Base-by-base conservation (phyloP, 2,888 invertebrate genomes). In the Drosophila neutralis region DNA sequence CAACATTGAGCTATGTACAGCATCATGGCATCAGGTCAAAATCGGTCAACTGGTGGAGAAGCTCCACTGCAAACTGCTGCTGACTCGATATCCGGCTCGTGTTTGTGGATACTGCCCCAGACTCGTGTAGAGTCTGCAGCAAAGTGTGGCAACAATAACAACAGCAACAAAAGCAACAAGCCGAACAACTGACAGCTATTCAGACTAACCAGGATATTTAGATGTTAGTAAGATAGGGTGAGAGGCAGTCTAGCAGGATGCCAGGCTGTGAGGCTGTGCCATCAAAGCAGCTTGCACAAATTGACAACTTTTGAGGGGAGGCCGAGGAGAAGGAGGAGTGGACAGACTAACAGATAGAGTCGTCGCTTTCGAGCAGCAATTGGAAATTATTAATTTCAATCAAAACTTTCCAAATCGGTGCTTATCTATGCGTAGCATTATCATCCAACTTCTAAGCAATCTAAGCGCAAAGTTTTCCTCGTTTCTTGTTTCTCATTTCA, bases 331-430 rank as follows among this genome's bases (percentile, higher is more conserved):
- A 15, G 33, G 49, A n/a, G 45, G 2, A 27, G 54, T 21, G 24
- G 58, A 40, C 40, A 31, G 18, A 24, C 36, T 13, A 49, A 38
- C 35, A 45, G 33, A 72, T 31, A 59, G 65, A 66, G 45, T 42
- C 68, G 52, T 65, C 38, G 38, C 27, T 13, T 74, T 78, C 56
- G 65, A 80, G 68, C 70, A 69, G 72, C 82, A 86, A 86, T 86
- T 86, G 87, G 74, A 86, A 87, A 86, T 85, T 86, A 86, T 86
- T 84, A 86, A 87, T 86, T 86, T 86, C 87, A 86, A 86, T 87
- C 85, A 86, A 86, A 86, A 85, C 78, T 85, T 85, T 87, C 62
- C 65, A 83, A 83, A 73, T 80, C 64, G 73, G 75, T 80, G 83
- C 85, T 83, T 83, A 83, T 85, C 82, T 85, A 73, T 85, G 85